Evolutionary conservation across 2,113 vertebrate genomes (phyloP), one percentile per base, ranked within the genome.

Genomic region (Podilymbus podiceps): DNA sequence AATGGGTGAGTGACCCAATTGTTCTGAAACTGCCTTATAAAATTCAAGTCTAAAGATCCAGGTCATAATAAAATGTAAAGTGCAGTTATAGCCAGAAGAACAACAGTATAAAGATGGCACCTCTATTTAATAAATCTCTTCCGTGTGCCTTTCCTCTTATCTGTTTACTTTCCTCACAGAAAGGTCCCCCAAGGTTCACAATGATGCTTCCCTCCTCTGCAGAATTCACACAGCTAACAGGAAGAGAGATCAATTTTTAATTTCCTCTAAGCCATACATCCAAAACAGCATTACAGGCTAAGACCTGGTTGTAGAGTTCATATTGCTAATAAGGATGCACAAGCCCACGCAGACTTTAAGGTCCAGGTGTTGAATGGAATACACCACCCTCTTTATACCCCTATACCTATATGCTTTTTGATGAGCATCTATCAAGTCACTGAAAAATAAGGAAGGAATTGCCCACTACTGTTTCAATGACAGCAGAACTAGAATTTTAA

Each of bases 41-140:
- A 88, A 89, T 71, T 46, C 81, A 89, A 35, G 67, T 76, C 49
- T 53, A 35, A 79, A 85, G 90, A 90, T 20, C 28, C 66, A 77
- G 52, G n/a, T 38, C 67, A 66, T 30, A 88, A 88, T 16, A 88
- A 88, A 96, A 93, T 3, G 6, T 55, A 63, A 95, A 96, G 82
- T 86, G 85, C 90, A 93, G 93, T 91, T 94, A 90, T 83, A 95
- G 95, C 91, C 90, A 94, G 95, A 91, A 96, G 87, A 96, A 93
- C 31, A 87, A 86, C n/a, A 73, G 20, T 35, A 94, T 50, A 90
- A 33, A 93, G 49, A 89, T 35, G 27, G 82, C 59, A 91, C 47
- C 16, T 80, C 63, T 83, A 75, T 75, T 66, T 56, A 75, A 76
- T 49, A 82, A 76, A 75, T 49, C 58, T 53, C 38, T 91, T 91